These are phyloP conservation scores for Entelurus aequoreus DNA, from an alignment of 2,113 vertebrate genomes.

Conservation along the genomic window DNA sequence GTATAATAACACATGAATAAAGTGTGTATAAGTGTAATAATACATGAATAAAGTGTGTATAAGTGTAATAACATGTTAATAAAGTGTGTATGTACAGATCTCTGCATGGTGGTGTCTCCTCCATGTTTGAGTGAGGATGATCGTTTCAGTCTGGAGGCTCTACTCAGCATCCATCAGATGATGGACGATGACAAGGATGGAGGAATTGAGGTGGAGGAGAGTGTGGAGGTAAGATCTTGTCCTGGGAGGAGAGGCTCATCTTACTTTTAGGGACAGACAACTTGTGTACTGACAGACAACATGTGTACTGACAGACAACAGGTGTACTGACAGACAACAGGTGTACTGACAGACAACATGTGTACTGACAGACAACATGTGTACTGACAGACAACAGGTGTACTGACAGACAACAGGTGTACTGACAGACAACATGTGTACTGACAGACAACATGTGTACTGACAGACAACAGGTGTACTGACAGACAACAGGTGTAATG, in stretches of 20 bases:
- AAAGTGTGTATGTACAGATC: conserved; percentile 65
- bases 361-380: no score
- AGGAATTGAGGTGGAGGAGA: conserved; percentile 95
- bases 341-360: conserved; percentile 27
- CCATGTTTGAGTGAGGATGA: conserved; percentile 90
- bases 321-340: conserved; percentile 29
- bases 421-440: no score
- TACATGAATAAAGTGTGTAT: background rate
- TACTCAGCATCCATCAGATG: conserved; percentile 90
- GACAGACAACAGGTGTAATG: no score
- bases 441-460: no score
- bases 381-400: no score
- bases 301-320: no score
- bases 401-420: no score
- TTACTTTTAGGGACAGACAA: background rate
- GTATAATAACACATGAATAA: background rate
- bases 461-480: no score
- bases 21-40: background rate
- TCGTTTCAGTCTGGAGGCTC: conserved; percentile 86
- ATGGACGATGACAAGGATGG: conserved; percentile 98
- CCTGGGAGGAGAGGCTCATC: no score
- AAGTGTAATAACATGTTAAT: no score
- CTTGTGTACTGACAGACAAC: conserved; percentile 2
- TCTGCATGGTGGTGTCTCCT: conserved; percentile 80
- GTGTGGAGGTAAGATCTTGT: conserved; percentile 80